Evolutionary conservation across 2,113 vertebrate species (phyloP), one percentile per base, ranked within the genome.

Genomic region (Xenopus borealis): DNA sequence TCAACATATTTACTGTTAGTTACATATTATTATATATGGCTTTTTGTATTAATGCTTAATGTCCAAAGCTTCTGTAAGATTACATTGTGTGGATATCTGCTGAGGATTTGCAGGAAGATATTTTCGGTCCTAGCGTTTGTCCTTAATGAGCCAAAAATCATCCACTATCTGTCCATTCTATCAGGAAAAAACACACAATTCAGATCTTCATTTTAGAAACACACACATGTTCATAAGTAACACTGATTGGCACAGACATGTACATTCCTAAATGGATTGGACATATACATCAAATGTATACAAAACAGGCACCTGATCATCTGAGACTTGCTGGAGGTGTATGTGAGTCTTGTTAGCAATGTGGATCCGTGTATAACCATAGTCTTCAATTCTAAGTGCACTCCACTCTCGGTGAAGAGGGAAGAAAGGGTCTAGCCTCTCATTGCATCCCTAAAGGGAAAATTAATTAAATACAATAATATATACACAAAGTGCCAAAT

Each of bases 321-420:
- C 95, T 0, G 95, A 96, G 72, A 96, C 91, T 84, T 96, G 94
- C 84, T 96, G 93, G 82, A 96, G 69, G 83, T 94, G 92, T 52
- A 96, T 18, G 72, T 94, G 94, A 44, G 89, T 93, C 58, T 72
- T 53, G 17, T 96, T 96, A 61, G 91, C 77, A 73, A 95, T 80
- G 53, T 92, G 88, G 79, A 96, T 87, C 27, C 91, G 88, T 0
- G 93, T 90, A 83, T 92, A 95, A 45, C 95, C 93, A 0, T 96
- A 94, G 69, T 96, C 94, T 4, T 80, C 88, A 75, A 92, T 90
- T 4, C 94, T 88, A 78, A 94, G 50, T 0, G 94, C 93, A 0
- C 95, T 96, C 94, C 94, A 96, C 11, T 87, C 89, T 72, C 89
- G 85, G 0, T 91, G 89, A 23, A 88, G 82, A n/a, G 90, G 86